Conservation (phyloP, 2,113 vertebrate species). For the Mobula birostris region DNA sequence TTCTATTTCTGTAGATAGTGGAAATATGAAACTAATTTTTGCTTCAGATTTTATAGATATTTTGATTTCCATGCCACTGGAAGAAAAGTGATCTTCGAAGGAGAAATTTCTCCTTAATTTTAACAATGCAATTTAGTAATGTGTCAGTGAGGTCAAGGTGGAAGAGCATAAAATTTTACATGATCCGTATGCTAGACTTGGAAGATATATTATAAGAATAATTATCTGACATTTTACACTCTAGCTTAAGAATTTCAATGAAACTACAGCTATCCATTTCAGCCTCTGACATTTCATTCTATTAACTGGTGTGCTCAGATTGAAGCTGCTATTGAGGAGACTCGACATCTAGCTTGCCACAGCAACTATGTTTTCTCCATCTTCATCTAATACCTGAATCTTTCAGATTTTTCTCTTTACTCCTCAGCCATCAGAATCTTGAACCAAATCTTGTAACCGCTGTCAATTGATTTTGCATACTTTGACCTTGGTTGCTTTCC, state of each 20-base stretch:
- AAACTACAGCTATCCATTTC: constrained; percentile 6
- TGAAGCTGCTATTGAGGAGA: neutral
- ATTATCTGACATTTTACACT: neutral
- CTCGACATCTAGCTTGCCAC: neutral
- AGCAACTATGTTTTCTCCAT: neutral
- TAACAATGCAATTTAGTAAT: constrained; percentile 6
- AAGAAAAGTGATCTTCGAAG: neutral
- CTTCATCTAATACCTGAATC: neutral
- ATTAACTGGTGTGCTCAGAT: neutral
- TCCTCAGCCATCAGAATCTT: neutral
- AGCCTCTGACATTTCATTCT: constrained; percentile 4
- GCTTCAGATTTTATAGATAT: neutral
- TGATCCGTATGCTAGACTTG: neutral
- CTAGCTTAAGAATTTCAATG: neutral
- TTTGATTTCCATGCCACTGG: neutral
- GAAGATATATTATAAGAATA: constrained; percentile 24
- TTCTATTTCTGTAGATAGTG: too few species aligned
- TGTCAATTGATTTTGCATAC: neutral
- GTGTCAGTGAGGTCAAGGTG: neutral
- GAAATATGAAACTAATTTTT: too few species aligned
- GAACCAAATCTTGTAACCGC: neutral
- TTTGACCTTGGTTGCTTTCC: neutral
- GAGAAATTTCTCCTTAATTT: neutral
- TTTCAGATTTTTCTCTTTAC: neutral
- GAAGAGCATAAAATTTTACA: constrained; percentile 10